Evolutionary conservation across 1,140 invertebrate genomes (phyloP), one percentile per base, ranked within the genome.

Genomic region (Micrasema longulum): DNA sequence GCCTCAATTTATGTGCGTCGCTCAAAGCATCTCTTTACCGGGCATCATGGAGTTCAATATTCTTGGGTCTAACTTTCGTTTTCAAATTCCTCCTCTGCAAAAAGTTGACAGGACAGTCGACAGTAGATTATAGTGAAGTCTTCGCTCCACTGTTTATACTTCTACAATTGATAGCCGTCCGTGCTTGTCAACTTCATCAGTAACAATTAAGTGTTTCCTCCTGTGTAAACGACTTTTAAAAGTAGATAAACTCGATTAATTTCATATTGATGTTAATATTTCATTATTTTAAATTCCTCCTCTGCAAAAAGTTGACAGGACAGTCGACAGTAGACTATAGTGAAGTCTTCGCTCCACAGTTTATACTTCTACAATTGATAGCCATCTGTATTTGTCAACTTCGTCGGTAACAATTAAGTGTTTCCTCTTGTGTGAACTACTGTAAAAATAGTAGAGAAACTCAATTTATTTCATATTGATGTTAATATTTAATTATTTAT

Each of bases 61-160:
- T 94, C 77, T 82, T 98, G 31, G 88, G 93, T 11, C 84, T 97
- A 52, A 88, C 95, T 62, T 97, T 97, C 87, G 89, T 96, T 35
- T 97, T 97, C 79, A 96, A 99, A 81, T 93, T 96, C 84, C 86
- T 98, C 67, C 80, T 98, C 11, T 98, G 95, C 84, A 91, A 93
- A 80, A 97, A 96, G 83, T 82, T 98, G 18, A 89, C 92, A 77
- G 91, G 91, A 23, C 89, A 92, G 78, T 90, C 90, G 63, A 88
- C 86, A 12, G 88, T 96, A 50, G 94, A 95, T 78, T 96, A 93
- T 79, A 96, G 95, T 47, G 96, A 98, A 89, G 92, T 98, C 11
- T 90, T 97, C 81, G 92, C 95, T 57, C 96, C 96, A 14, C 84
- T 98, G 38, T 98, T 97, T 84, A 93, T 97, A 71, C 83, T 97